Evolutionary conservation across 2,113 vertebrate genomes (phyloP).

Genomic region (Neopipo cinnamomea): DNA sequence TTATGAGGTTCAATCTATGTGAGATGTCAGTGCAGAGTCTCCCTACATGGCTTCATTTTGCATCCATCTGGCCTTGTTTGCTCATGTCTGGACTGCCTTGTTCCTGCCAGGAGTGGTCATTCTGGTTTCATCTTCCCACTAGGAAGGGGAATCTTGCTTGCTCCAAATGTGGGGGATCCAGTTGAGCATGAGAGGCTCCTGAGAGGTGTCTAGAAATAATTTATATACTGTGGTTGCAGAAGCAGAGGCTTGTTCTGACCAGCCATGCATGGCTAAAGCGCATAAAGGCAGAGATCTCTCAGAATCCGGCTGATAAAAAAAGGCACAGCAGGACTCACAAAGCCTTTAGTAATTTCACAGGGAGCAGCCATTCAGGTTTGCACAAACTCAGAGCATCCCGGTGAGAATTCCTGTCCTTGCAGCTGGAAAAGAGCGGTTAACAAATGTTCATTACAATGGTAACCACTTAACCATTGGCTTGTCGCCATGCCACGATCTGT

Average conservation of each 20-base stretch:
- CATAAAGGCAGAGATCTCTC: not conserved
- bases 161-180: not conserved
- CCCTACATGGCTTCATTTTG: not conserved
- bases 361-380: not conserved
- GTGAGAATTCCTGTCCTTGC: not conserved
- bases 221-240: not conserved
- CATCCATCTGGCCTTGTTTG: not conserved
- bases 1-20: accelerated
- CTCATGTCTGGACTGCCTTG: not conserved
- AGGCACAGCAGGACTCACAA: not conserved
- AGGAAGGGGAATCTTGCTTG: not conserved
- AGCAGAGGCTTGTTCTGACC: not conserved
- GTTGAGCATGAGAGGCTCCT: not conserved
- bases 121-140: not conserved
- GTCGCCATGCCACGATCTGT: not conserved
- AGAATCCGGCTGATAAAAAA: not conserved
- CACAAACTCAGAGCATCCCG: not conserved
- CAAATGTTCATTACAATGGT: not conserved
- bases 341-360: not conserved
- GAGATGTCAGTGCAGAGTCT: not conserved
- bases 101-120: not conserved
- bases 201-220: not conserved
- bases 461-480: not conserved
- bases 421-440: not conserved
- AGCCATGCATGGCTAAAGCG: not conserved